Evolutionary conservation across 1,140 invertebrate species (phyloP), one percentile per base, ranked within the genome.

Genomic region (Aphelenchoides besseyi): DNA sequence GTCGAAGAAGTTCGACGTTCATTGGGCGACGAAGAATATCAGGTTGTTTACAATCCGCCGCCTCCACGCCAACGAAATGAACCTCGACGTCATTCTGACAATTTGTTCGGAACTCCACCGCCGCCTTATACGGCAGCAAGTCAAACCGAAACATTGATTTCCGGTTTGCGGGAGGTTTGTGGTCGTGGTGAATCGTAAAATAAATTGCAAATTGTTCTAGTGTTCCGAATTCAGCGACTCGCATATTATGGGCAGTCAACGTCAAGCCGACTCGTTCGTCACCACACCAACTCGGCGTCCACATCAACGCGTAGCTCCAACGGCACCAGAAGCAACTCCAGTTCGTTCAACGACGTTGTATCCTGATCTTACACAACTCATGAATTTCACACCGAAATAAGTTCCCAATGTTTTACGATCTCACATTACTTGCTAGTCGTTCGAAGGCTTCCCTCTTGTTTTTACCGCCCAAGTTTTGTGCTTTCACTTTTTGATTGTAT

Each of bases 1-100:
- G 37, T 80, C 5, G 67, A 72, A 8, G 57, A 82, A 54, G 36
- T 82, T n/a, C 33, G 77, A n/a, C 73, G 74, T 8, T 79, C 69
- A 8, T 32, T 71, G 55, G 70, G 68, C 16, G 68, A 28, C 53
- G 62, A 53, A n/a, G 71, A 69, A 16, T 30, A n/a, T 33, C 35
- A 8, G 55, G 29, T 76, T 23, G 16, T 53, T 16, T 74, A 79
- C 54, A 62, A 73, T 74, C 26, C 68, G 55, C 75, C 69, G 28
- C 29, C 18, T n/a, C 26, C 73, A 41, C 63, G 68, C 3, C 2
- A 26, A 23, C 32, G 69, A 18, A 74, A 32, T 29, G 54, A 63
- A 23, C 62, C 36, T 18, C 54, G 73, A 9, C 3, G 12, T 36
- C 30, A 16, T 12, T 18, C 33, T 12, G 28, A 71, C 23, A 33